Evolutionary conservation across 2,797 vertebrate species (phyloP).

Genomic region (Perodicticus potto): DNA sequence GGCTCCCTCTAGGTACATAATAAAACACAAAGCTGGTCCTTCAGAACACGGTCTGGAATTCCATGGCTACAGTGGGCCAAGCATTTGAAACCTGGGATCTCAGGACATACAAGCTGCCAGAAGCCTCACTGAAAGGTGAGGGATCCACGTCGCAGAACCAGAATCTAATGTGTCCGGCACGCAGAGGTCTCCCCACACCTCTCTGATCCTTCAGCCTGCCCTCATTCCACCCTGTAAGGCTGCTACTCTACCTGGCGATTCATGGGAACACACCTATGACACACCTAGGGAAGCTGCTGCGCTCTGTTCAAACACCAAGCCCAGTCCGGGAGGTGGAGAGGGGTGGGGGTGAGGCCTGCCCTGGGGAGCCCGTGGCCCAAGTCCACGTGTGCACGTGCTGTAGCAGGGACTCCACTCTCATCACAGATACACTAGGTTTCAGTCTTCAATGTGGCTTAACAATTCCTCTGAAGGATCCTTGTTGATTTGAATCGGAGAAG

Average conservation of each 20-base stretch:
- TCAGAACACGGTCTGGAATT: neutral
- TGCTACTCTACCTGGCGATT: fast-evolving
- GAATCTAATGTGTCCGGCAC: fast-evolving
- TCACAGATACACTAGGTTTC: neutral
- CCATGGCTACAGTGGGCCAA: neutral
- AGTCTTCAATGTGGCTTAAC: neutral
- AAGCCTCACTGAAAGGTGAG: fast-evolving
- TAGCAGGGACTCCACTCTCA: neutral
- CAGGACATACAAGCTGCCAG: fast-evolving
- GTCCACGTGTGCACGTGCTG: fast-evolving
- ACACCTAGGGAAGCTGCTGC: neutral
- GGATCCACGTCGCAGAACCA: neutral
- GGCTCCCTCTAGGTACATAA: neutral
- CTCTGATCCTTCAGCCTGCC: fast-evolving
- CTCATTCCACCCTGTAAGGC: neutral
- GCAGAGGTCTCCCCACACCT: neutral
- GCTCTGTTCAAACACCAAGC: neutral
- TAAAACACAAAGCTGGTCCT: neutral
- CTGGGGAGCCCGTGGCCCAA: neutral
- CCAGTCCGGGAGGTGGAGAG: neutral
- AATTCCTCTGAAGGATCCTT: neutral
- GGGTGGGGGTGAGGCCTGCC: neutral
- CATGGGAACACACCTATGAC: neutral
- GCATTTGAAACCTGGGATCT: neutral
- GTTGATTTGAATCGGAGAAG: neutral